Conservation (phyloP, 2,888 invertebrate genomes). For the Xestia xanthographa region DNA sequence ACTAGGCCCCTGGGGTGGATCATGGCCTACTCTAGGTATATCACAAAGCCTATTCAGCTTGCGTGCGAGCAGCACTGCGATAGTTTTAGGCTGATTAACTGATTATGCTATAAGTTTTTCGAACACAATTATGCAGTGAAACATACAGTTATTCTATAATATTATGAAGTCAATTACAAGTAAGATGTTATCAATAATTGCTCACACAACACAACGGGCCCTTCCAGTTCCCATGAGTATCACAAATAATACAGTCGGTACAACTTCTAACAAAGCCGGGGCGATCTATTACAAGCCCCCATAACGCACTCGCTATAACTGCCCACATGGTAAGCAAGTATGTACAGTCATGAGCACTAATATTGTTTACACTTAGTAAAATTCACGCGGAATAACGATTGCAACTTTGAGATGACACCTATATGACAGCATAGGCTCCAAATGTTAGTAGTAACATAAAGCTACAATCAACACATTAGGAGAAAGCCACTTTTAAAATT, state of each 20-base stretch:
- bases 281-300: not conserved
- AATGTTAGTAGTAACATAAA: not conserved
- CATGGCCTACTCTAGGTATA: not conserved
- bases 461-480: not conserved
- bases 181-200: conserved; percentile 33
- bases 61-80: not conserved
- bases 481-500: not conserved
- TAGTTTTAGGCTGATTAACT: not conserved
- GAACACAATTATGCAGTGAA: not conserved
- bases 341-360: not conserved
- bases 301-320: not conserved
- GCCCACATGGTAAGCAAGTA: not conserved
- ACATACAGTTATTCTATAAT: not conserved
- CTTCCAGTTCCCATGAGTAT: conserved; percentile 3
- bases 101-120: not conserved
- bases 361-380: not conserved
- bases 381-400: too few relatives aligned
- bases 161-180: not conserved
- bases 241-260: conserved; percentile 15
- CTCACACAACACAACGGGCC: not conserved
- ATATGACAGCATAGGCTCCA: not conserved
- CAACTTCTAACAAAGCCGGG: conserved; percentile 25
- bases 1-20: not conserved
- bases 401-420: not conserved
- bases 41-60: not conserved